These are phyloP conservation scores for Leptopilina drosophilae DNA, from an alignment of 2,888 invertebrate genomes.

Conservation along the genomic window DNA sequence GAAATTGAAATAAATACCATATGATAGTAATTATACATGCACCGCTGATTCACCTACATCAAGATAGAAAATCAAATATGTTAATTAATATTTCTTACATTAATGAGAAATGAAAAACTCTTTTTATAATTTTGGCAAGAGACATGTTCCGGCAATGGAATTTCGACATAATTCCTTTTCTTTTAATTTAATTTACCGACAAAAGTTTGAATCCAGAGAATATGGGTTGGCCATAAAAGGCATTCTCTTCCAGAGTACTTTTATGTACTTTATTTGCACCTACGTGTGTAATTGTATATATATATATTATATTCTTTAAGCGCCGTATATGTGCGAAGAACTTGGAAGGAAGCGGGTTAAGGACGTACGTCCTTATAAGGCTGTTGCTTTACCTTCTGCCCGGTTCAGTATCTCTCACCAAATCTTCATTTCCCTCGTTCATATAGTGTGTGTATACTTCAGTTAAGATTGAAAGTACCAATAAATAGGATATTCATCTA, in stretches of 20 bases:
- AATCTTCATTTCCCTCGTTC: conserved; percentile 53
- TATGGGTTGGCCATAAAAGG: conserved; percentile 74
- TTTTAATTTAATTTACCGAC: conserved; percentile 29
- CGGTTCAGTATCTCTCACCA: conserved; percentile 45
- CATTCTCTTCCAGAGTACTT: conserved; percentile 49
- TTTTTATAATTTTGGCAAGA: neutral
- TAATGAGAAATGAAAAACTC: too few relatives aligned
- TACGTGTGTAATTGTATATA: conserved; percentile 39
- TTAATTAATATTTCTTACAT: neutral
- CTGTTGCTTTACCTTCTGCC: conserved; percentile 69
- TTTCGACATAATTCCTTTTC: conserved; percentile 9
- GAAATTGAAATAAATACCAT: too few relatives aligned
- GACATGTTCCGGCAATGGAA: conserved; percentile 1
- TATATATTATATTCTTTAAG: conserved; percentile 29
- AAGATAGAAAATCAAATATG: conserved; percentile 35
- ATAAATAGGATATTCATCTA: conserved; percentile 51
- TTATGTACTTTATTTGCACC: conserved; percentile 47
- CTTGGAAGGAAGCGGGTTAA: conserved; percentile 74
- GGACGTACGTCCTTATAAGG: conserved; percentile 76
- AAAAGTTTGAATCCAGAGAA: conserved; percentile 60
- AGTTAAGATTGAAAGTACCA: conserved; percentile 58
- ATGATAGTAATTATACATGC: too few relatives aligned
- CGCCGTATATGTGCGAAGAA: conserved; percentile 48
- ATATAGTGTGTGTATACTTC: conserved; percentile 27
- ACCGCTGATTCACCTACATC: neutral